Base-by-base conservation (phyloP, 2,888 invertebrate genomes). In the Drosophila eohydei region DNA sequence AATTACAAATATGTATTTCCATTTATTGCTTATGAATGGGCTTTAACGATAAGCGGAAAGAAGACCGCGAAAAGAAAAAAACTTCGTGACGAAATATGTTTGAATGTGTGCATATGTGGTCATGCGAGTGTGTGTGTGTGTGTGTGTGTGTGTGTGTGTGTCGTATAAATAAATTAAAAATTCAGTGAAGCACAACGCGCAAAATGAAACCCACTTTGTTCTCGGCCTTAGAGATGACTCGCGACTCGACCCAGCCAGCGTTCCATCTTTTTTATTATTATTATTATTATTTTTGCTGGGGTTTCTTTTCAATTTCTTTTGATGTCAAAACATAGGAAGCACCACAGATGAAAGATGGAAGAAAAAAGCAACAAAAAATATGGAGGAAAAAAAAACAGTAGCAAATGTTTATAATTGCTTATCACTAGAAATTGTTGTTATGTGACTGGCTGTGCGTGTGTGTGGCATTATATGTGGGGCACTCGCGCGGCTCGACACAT, bases 381-480 rank as follows among this genome's bases (percentile, higher is more conserved):
- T 51, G 21, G 34, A 36, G 21, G 68, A 60, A 40, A 57, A 56
- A 57, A 58, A 65, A 61, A 51, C 59, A 66, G 66, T 71, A 62
- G 77, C 75, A 75, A 80, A 84, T 79, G 76, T 76, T 77, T 80
- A 78, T 80, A 87, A 79, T 84, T 87, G 79, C 79, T 82, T 84
- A 84, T 82, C 85, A 74, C 67, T 70, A 67, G 60, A 72, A 71
- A 71, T 50, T 59, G 65, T 62, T 71, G 41, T 46, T 44, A 41
- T 54, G 34, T 32, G 32, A 36, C 21, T 40, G 40, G 4, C 11
- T 43, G 6, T 44, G 21, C 46, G 21, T 63, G 16, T 38, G 43
- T 60, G 14, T 44, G 21, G 54, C 46, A 40, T 67, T 58, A 58
- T 66, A 58, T 71, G 60, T 73, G 43, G 80, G 64, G 56, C 80